Percentiles rank a stretch among this genome's conserved stretches.
phyloP scores from a whole-genome alignment of 2,797 vertebrate species.

The Caiman crocodilus region DNA sequence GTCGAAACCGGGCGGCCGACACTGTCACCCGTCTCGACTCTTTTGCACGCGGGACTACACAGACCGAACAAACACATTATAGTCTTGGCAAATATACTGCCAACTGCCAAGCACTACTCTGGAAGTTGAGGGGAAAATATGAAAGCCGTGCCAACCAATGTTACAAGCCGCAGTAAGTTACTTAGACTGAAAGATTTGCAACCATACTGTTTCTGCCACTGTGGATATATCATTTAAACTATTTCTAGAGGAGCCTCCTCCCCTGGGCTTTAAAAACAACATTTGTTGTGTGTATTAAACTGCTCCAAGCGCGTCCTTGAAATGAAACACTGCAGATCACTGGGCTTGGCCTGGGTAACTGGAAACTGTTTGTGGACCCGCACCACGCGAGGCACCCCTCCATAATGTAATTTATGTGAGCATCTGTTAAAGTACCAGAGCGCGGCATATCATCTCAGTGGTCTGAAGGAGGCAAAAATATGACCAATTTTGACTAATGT shows the following conservation, averaged over 20 bases:
- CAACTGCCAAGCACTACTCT: fast-evolving
- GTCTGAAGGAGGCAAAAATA: not conserved
- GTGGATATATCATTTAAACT: not conserved
- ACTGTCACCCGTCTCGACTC: not conserved
- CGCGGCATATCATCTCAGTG: fast-evolving
- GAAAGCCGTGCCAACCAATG: fast-evolving
- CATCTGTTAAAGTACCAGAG: not conserved
- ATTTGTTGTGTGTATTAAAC: not conserved
- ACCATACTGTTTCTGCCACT: not conserved
- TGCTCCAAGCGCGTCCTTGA: not conserved
- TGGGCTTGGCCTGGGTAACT: not conserved
- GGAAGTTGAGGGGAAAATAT: not conserved
- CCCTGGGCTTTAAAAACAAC: slow-evolving; percentile 56
- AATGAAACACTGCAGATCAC: slow-evolving; percentile 41
- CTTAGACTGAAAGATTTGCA: not conserved
- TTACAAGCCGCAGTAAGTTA: not conserved
- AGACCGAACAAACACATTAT: fast-evolving
- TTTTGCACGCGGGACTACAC: fast-evolving
- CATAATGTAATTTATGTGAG: slow-evolving; percentile 23
- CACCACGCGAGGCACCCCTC: slow-evolving; percentile 3
- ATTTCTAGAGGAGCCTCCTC: not conserved
- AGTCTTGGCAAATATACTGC: not conserved
- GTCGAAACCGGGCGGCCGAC: fast-evolving
- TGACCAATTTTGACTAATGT: not conserved
- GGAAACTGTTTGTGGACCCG: slow-evolving; percentile 51